phyloP scores from a whole-genome alignment of 2,888 invertebrate genomes.

The Thalpophila matura region DNA sequence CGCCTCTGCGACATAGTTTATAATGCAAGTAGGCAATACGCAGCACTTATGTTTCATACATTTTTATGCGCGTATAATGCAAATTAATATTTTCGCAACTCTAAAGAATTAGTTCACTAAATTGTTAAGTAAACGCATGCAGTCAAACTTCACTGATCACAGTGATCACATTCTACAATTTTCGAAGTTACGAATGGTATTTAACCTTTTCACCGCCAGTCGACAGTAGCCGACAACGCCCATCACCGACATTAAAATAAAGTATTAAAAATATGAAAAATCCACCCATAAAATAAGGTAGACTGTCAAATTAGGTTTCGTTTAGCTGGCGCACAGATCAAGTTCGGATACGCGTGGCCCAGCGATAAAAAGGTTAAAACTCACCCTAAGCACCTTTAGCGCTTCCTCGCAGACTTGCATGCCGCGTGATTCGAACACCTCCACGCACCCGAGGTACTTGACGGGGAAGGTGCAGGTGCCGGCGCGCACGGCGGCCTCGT shows the following conservation, averaged over 20 bases:
- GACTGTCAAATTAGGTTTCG: constrained; percentile 6
- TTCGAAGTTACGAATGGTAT: constrained; percentile 36
- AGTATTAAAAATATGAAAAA: no score
- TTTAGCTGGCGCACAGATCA: constrained; percentile 52
- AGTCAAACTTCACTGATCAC: constrained; percentile 50
- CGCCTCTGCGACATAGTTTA: constrained; percentile 33
- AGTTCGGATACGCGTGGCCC: constrained; percentile 43
- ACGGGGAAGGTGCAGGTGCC: constrained; percentile 99
- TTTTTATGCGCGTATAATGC: constrained; percentile 28
- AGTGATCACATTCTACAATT: constrained; percentile 40
- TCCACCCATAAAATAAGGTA: constrained; percentile 31
- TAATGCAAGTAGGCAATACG: constrained; percentile 22
- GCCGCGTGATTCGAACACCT: constrained; percentile 99
- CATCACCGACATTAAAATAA: constrained; percentile 51
- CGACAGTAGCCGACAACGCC: constrained; percentile 59
- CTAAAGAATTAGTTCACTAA: constrained; percentile 49
- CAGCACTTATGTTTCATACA: constrained; percentile 30
- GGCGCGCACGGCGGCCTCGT: constrained; percentile 98
- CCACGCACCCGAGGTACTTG: constrained; percentile 99
- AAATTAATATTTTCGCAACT: constrained; percentile 9
- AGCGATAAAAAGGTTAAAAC: constrained; percentile 74
- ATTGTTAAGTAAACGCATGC: constrained; percentile 45
- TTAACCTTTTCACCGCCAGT: constrained; percentile 59
- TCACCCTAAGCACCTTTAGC: constrained; percentile 98
- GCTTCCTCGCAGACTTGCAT: constrained; percentile 99